These are phyloP conservation scores for Drosophila virilis DNA, from an alignment of 1,140 invertebrate species.

Conservation along the genomic window DNA sequence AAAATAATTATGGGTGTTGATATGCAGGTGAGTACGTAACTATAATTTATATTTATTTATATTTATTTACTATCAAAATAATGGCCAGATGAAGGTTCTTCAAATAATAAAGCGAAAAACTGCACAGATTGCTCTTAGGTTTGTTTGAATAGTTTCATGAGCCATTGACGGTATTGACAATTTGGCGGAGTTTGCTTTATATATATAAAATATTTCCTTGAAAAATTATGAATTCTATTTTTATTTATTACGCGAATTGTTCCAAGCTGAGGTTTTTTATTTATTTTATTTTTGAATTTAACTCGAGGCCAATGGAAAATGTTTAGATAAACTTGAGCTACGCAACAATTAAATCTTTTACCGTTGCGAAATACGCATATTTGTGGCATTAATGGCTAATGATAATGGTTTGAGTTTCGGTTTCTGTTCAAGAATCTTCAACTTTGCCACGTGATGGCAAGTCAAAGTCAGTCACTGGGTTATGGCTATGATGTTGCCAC, in stretches of 20 bases:
- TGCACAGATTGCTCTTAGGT: slow-evolving; percentile 15
- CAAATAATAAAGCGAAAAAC: slow-evolving; percentile 12
- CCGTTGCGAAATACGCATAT: slow-evolving; percentile 12
- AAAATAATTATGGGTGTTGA: too few relatives aligned
- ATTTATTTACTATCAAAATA: background rate
- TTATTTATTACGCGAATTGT: slow-evolving; percentile 17
- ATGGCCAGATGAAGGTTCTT: slow-evolving; percentile 34
- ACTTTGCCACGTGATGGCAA: slow-evolving; percentile 50
- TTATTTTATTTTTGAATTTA: slow-evolving; percentile 16
- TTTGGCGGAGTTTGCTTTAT: slow-evolving; percentile 2
- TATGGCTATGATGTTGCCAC: slow-evolving; percentile 54
- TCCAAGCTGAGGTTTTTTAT: background rate
- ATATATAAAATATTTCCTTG: slow-evolving; percentile 25
- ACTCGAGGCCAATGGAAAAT: slow-evolving; percentile 55
- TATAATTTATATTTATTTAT: background rate
- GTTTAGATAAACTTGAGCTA: slow-evolving; percentile 62
- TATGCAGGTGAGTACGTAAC: too few relatives aligned
- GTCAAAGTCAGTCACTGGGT: slow-evolving; percentile 72
- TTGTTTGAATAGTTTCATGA: slow-evolving; percentile 11
- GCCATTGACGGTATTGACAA: slow-evolving; percentile 1
- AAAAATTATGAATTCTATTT: slow-evolving; percentile 37
- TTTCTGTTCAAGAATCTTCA: slow-evolving; percentile 61
- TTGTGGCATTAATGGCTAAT: slow-evolving; percentile 10
- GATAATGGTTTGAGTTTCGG: slow-evolving; percentile 11
- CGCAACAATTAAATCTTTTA: slow-evolving; percentile 53